Evolutionary conservation across 2,113 vertebrate species (phyloP).

Genomic region (Camelus dromedarius): DNA sequence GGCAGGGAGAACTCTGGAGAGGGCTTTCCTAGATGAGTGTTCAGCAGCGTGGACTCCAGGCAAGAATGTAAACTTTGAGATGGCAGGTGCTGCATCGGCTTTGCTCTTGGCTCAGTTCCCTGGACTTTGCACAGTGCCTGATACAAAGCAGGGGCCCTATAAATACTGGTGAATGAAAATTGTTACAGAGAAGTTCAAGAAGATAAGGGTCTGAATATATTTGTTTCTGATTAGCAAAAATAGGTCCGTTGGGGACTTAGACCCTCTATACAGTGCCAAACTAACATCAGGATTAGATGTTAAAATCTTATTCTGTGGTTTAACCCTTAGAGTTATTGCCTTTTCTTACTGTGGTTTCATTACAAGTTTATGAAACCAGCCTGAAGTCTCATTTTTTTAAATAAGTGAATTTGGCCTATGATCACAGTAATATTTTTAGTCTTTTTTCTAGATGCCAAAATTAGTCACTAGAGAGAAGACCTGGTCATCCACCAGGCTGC

Average conservation of each 20-base stretch:
- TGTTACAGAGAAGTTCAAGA: constrained; percentile 31
- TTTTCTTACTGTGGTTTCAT: constrained; percentile 59
- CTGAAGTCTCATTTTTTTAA: constrained; percentile 4
- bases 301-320: not conserved
- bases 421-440: constrained; percentile 59
- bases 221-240: constrained; percentile 26
- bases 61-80: not conserved
- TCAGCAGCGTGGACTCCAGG: not conserved
- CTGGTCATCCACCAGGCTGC: constrained; percentile 32
- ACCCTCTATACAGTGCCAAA: not conserved
- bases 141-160: not conserved
- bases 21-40: not conserved
- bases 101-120: not conserved
- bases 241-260: not conserved
- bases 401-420: not conserved
- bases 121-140: not conserved
- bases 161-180: constrained; percentile 50
- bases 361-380: constrained; percentile 48
- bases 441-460: constrained; percentile 58
- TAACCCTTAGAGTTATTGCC: not conserved
- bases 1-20: not conserved
- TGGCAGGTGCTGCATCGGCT: not conserved
- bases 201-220: not conserved
- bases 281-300: not conserved
- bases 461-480: constrained; percentile 64